These are phyloP conservation scores for Epinephelus cyanopodus DNA, from an alignment of 2,113 vertebrate genomes.

Conservation along the genomic window DNA sequence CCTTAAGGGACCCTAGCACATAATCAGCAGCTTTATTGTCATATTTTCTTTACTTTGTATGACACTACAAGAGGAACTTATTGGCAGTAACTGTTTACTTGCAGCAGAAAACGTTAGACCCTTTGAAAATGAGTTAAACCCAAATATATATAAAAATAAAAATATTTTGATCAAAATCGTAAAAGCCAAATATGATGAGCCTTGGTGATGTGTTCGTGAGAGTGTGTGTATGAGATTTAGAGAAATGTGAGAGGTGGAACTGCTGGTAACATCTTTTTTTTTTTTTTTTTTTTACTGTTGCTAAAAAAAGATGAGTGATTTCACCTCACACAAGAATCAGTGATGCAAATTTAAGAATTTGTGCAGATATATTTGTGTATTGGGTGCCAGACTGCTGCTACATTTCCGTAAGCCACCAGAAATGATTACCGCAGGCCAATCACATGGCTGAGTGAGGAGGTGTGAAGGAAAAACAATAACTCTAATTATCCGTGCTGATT, in stretches of 20 bases:
- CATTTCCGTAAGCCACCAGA: not conserved
- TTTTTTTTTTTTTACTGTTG: not conserved
- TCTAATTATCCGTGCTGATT: constrained; percentile 64
- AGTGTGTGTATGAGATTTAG: not conserved
- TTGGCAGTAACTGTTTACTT: not conserved
- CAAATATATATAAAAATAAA: not conserved
- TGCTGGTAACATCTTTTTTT: too few relatives aligned
- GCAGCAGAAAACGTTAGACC: not conserved
- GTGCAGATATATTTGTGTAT: not conserved
- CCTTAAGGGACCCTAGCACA: too few relatives aligned
- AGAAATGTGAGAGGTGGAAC: too few relatives aligned
- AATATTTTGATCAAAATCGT: not conserved
- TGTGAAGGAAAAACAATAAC: constrained; percentile 63
- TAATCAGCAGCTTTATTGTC: not conserved
- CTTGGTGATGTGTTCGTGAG: not conserved
- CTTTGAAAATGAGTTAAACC: not conserved
- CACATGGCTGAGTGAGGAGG: constrained; percentile 22
- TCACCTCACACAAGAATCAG: not conserved
- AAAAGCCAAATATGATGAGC: not conserved
- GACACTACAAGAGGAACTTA: not conserved
- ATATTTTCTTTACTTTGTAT: not conserved
- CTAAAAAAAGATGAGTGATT: not conserved
- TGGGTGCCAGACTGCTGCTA: not conserved
- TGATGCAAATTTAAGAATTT: not conserved
- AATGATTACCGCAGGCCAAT: constrained; percentile 48